These are phyloP conservation scores for Eurosta solidaginis DNA, from an alignment of 1,140 invertebrate species.

Conservation along the genomic window DNA sequence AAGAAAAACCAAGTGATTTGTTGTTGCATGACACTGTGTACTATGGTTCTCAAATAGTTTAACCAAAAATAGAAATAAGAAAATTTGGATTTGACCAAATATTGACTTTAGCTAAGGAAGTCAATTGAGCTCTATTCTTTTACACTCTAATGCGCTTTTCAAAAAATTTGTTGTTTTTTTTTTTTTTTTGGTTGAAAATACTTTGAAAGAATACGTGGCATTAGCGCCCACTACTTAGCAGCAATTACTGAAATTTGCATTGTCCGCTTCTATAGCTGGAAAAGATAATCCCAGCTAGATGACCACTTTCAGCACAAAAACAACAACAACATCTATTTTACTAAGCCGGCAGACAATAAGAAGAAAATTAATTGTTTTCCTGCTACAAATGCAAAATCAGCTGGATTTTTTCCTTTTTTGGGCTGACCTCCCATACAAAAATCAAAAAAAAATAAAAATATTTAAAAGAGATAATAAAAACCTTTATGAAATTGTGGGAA, in stretches of 20 bases:
- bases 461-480: background rate
- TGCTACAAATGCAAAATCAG: background rate
- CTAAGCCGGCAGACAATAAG: background rate
- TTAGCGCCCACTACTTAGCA: background rate
- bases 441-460: background rate
- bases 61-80: too few relatives aligned
- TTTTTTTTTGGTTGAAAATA: too few relatives aligned
- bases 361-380: slow-evolving; percentile 1
- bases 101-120: slow-evolving; percentile 9
- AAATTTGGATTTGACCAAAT: too few relatives aligned
- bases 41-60: background rate
- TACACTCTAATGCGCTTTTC: background rate
- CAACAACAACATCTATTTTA: background rate
- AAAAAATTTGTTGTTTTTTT: background rate
- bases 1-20: background rate
- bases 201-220: background rate
- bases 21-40: background rate
- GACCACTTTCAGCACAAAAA: slow-evolving; percentile 2
- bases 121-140: background rate
- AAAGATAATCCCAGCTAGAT: background rate
- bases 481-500: background rate
- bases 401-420: background rate
- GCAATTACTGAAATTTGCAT: slow-evolving; percentile 3
- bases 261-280: background rate
- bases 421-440: background rate